Evolutionary conservation across 2,113 vertebrate genomes (phyloP).

Genomic region (Pelobates fuscus): DNA sequence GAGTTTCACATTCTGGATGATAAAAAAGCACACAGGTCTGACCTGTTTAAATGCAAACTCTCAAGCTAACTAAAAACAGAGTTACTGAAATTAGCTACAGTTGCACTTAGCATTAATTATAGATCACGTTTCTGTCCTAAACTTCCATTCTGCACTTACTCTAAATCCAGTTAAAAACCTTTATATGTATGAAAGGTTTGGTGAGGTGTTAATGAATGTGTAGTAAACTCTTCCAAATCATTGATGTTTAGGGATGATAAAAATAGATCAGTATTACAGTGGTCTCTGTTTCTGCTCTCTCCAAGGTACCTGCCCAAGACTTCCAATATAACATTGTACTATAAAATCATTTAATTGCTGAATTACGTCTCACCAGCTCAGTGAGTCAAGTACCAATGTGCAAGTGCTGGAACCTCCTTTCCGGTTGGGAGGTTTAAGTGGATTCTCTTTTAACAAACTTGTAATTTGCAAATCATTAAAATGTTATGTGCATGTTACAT

Average conservation of each 20-base stretch:
- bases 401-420: no score
- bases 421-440: no score
- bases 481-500: no score
- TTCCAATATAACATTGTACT: no score
- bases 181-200: not conserved
- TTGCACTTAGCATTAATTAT: slow-evolving; percentile 43
- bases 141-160: not conserved
- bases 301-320: no score
- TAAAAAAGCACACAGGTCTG: slow-evolving; percentile 2
- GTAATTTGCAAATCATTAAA: no score
- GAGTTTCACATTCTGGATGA: slow-evolving; percentile 12
- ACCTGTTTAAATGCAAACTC: slow-evolving; percentile 7
- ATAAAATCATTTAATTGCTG: no score
- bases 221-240: not conserved
- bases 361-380: no score
- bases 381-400: no score
- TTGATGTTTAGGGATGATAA: not conserved
- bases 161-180: not conserved
- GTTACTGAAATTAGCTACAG: slow-evolving; percentile 19
- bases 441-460: no score
- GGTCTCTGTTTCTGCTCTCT: no score
- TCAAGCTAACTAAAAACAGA: slow-evolving; percentile 24
- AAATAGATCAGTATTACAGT: not conserved
- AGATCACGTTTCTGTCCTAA: slow-evolving; percentile 15
- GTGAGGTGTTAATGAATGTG: not conserved